A percentile compares a stretch with the other conserved stretches of the same genome.
These are phyloP conservation scores for Bucorvus abyssinicus DNA, from an alignment of 2,797 vertebrate genomes.

Conservation along the genomic window DNA sequence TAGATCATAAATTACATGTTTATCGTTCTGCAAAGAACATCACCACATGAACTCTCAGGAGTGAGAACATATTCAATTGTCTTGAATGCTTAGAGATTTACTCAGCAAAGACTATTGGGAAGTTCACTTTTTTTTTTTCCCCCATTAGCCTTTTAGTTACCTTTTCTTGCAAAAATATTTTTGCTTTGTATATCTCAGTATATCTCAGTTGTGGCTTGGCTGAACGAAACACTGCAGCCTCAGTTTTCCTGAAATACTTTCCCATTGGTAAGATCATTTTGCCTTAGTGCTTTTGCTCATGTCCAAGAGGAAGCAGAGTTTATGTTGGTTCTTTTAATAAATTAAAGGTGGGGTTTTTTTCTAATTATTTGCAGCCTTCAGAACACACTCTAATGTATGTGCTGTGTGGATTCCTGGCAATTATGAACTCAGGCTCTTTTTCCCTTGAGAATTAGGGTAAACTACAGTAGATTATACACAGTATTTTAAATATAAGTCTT, in stretches of 20 bases:
- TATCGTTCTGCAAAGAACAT: neutral
- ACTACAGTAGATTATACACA: neutral
- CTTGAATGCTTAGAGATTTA: neutral
- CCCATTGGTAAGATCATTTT: slow-evolving; percentile 21
- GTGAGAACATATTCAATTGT: neutral
- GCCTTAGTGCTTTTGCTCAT: slow-evolving; percentile 12
- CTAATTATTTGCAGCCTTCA: slow-evolving; percentile 8
- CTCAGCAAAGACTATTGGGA: neutral
- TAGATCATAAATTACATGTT: neutral
- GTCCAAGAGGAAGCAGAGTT: slow-evolving; percentile 37
- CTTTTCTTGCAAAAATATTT: neutral
- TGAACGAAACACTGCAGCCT: neutral
- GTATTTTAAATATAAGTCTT: neutral
- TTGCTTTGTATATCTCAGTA: neutral
- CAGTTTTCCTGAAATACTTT: slow-evolving; percentile 42
- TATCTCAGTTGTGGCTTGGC: slow-evolving; percentile 35
- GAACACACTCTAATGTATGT: neutral
- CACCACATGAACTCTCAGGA: neutral
- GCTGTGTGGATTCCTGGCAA: neutral
- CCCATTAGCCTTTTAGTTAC: neutral
- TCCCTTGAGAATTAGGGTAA: neutral
- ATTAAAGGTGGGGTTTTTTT: neutral
- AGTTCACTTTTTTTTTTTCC: neutral
- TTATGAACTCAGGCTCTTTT: neutral
- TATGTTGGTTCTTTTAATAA: slow-evolving; percentile 21